A percentile compares a stretch with the other conserved stretches of the same genome.
These are phyloP conservation scores for Picus viridis DNA, from an alignment of 2,797 vertebrate genomes.

Conservation along the genomic window DNA sequence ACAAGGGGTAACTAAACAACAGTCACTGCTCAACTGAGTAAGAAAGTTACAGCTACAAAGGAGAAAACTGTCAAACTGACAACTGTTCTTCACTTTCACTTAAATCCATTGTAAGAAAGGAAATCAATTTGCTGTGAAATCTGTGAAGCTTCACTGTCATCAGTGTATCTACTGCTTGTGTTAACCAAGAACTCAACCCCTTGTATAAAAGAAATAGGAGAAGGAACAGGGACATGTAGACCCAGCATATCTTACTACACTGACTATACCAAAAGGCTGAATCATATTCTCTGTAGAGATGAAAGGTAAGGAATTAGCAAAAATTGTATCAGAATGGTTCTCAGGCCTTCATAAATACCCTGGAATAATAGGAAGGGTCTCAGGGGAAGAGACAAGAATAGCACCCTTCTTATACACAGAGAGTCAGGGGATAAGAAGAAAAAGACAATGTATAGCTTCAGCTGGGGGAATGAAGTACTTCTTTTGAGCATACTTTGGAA, in stretches of 20 bases:
- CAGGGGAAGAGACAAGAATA: background rate
- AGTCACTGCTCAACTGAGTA: background rate
- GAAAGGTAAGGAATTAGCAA: background rate
- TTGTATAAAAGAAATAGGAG: background rate
- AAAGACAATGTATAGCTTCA: background rate
- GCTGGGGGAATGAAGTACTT: background rate
- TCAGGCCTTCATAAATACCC: background rate
- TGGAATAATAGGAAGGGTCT: background rate
- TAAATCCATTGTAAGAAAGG: background rate
- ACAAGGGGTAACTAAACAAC: conserved; percentile 2
- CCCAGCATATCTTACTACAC: background rate
- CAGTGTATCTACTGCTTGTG: background rate
- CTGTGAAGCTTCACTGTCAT: background rate
- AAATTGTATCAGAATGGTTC: background rate
- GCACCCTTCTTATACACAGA: background rate
- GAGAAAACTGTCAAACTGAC: background rate
- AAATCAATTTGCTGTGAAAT: background rate
- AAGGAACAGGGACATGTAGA: accelerated
- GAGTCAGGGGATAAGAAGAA: background rate
- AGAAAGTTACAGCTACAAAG: background rate
- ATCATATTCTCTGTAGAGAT: background rate
- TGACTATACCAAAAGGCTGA: background rate
- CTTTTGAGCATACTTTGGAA: background rate
- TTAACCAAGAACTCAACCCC: background rate
- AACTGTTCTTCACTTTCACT: background rate